phyloP scores from a whole-genome alignment of 2,888 invertebrate genomes.

The Chrysodeixis includens region DNA sequence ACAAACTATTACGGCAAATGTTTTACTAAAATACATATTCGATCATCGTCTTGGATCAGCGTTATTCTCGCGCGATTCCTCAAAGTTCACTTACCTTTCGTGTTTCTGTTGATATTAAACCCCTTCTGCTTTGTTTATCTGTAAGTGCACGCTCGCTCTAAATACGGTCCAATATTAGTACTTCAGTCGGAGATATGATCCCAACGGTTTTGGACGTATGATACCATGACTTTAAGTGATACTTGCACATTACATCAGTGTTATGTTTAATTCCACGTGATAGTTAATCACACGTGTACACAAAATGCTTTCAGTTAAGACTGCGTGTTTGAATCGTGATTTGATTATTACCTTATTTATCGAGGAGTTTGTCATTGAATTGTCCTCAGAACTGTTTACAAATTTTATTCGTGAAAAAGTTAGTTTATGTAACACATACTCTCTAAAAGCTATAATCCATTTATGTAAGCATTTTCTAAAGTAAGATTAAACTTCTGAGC shows the following conservation, averaged over 20 bases:
- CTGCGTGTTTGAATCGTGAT: slow-evolving; percentile 47
- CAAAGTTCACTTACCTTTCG: slow-evolving; percentile 67
- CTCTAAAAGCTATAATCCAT: neutral
- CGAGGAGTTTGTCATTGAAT: slow-evolving; percentile 17
- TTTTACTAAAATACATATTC: slow-evolving; percentile 30
- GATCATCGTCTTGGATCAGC: slow-evolving; percentile 47
- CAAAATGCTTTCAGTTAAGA: slow-evolving; percentile 48
- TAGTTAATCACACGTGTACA: slow-evolving; percentile 33
- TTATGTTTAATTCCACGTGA: slow-evolving; percentile 38
- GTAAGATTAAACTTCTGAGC: neutral
- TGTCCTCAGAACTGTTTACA: slow-evolving; percentile 16
- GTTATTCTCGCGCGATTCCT: slow-evolving; percentile 46
- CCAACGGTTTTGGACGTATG: slow-evolving; percentile 42
- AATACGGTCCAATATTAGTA: slow-evolving; percentile 68
- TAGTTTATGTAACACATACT: neutral
- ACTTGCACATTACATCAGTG: slow-evolving; percentile 35
- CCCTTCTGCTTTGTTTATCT: slow-evolving; percentile 73
- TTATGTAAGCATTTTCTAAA: neutral
- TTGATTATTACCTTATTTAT: slow-evolving; percentile 30
- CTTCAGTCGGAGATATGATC: slow-evolving; percentile 57
- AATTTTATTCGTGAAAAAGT: slow-evolving; percentile 6
- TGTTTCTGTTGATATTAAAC: slow-evolving; percentile 58
- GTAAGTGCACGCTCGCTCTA: slow-evolving; percentile 72
- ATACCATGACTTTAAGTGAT: slow-evolving; percentile 34
- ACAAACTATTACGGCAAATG: neutral